phyloP scores from a whole-genome alignment of 53 echinoderm and acorn worm genomes.

The Apostichopus leukothele region DNA sequence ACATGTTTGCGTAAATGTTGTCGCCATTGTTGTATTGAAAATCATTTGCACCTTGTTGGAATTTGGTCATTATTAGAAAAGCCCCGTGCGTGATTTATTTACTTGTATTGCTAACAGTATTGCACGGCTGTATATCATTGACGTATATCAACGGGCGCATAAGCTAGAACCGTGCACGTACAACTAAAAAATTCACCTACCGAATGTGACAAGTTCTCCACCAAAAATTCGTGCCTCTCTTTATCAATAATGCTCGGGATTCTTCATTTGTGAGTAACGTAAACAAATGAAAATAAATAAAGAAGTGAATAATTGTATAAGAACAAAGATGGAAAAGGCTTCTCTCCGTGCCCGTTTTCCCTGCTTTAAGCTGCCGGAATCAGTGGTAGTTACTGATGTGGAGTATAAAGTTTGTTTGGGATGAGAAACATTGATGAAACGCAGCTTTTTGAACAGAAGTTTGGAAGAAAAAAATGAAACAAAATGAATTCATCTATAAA shows the following conservation, averaged over 20 bases:
- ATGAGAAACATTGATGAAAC: too few relatives aligned
- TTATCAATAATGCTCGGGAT: neutral
- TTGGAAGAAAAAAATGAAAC: too few relatives aligned
- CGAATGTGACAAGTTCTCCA: neutral
- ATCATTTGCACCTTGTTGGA: neutral
- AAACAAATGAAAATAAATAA: slow-evolving; percentile 1
- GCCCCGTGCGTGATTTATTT: neutral
- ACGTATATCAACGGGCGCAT: neutral
- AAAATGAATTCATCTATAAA: too few relatives aligned
- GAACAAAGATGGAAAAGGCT: neutral
- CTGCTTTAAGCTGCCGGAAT: neutral
- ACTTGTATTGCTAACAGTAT: neutral
- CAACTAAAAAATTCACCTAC: neutral
- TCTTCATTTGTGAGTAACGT: neutral
- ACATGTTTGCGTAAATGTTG: neutral
- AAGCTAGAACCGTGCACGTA: too few relatives aligned
- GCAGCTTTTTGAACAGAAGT: too few relatives aligned
- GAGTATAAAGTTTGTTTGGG: neutral
- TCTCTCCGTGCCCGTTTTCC: neutral
- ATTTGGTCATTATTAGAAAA: neutral
- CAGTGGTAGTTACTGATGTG: neutral
- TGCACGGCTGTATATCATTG: neutral
- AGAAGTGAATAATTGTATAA: neutral
- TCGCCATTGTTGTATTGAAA: neutral
- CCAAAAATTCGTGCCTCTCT: neutral